These are phyloP conservation scores for Neotragus pygmaeus DNA, from an alignment of 2,113 vertebrate species.

Conservation along the genomic window DNA sequence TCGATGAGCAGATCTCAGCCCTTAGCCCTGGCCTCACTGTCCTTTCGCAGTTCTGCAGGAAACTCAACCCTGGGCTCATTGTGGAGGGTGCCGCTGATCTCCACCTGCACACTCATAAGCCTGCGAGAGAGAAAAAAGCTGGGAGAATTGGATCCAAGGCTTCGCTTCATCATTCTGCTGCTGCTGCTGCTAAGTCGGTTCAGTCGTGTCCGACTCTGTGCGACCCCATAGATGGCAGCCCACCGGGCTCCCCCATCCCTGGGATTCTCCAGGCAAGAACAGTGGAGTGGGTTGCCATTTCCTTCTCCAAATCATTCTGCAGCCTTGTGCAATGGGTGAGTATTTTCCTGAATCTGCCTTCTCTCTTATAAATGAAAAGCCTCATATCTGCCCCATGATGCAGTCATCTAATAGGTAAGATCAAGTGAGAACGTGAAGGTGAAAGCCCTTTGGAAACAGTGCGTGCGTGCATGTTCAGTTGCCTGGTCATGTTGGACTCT, in stretches of 20 bases:
- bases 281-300: too few species aligned
- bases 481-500: not conserved
- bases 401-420: not conserved
- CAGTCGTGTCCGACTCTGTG: too few species aligned
- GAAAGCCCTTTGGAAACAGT: not conserved
- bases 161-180: too few species aligned
- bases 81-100: fast-evolving
- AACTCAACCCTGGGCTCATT: not conserved
- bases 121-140: not conserved
- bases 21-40: not conserved
- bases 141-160: not conserved
- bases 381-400: not conserved
- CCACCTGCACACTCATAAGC: fast-evolving
- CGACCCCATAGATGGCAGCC: too few species aligned
- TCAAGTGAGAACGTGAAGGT: not conserved
- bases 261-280: too few species aligned
- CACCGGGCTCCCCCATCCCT: too few species aligned
- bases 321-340: not conserved
- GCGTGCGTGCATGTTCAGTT: not conserved
- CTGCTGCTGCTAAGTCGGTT: too few species aligned
- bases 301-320: too few species aligned
- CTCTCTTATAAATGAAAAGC: not conserved
- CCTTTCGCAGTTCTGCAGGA: not conserved
- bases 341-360: not conserved
- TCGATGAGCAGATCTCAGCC: not conserved